Percentiles rank a stretch among this genome's conserved stretches.
These are phyloP conservation scores for Ranitomeya variabilis DNA, from an alignment of 2,113 vertebrate genomes.

Conservation along the genomic window DNA sequence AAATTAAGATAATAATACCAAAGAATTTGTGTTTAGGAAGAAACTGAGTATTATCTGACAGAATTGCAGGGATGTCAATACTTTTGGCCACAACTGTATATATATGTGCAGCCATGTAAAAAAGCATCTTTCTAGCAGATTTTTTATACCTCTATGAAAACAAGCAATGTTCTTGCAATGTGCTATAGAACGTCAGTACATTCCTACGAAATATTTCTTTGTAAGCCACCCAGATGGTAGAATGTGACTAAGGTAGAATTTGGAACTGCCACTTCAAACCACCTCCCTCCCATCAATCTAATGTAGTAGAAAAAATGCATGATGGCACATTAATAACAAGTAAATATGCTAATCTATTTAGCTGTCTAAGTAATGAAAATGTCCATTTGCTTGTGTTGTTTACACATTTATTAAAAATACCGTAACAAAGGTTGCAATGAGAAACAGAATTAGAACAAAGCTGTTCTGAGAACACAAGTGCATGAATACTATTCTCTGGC, in stretches of 20 bases:
- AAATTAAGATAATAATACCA: too few species aligned
- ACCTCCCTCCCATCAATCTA: background rate
- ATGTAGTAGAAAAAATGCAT: background rate
- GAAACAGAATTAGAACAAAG: background rate
- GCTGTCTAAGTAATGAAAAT: slow-evolving; percentile 8
- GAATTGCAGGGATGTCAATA: too few species aligned
- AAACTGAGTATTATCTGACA: too few species aligned
- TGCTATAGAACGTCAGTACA: too few species aligned
- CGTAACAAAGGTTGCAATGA: background rate
- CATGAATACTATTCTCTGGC: background rate
- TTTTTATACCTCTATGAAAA: too few species aligned
- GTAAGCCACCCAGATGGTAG: background rate
- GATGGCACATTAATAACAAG: background rate
- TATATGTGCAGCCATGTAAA: too few species aligned
- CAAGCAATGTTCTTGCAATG: too few species aligned
- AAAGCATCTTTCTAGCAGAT: too few species aligned
- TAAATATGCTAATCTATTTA: slow-evolving; percentile 2
- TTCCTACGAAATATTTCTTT: too few species aligned
- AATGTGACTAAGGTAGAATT: background rate
- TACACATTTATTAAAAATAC: background rate
- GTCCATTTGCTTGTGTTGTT: background rate
- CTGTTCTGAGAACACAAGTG: background rate
- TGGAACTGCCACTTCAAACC: background rate
- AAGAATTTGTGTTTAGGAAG: too few species aligned
- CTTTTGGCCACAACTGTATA: too few species aligned